phyloP scores from a whole-genome alignment of 2,888 invertebrate species.

The Margaritifera margaritifera region DNA sequence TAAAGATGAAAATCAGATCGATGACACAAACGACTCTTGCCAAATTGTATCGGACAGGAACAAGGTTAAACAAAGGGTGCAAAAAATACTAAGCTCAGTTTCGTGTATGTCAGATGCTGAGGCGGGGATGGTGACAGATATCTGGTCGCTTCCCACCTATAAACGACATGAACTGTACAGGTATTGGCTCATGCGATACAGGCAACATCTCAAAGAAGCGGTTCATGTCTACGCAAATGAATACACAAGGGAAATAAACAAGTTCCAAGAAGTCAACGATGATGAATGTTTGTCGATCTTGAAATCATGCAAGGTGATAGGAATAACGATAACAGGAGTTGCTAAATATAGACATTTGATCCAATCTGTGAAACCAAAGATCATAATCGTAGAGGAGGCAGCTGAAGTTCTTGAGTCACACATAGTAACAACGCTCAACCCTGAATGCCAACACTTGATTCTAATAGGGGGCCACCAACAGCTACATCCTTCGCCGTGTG shows the following conservation, averaged over 20 bases:
- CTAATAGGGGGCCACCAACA: slow-evolving; percentile 90
- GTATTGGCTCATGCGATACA: slow-evolving; percentile 64
- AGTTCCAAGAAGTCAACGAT: slow-evolving; percentile 38
- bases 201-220: slow-evolving; percentile 23
- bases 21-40: no score
- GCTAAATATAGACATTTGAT: slow-evolving; percentile 59
- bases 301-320: slow-evolving; percentile 52
- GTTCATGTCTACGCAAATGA: slow-evolving; percentile 26
- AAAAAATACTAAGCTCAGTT: no score
- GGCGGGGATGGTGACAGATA: slow-evolving; percentile 34
- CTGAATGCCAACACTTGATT: slow-evolving; percentile 84
- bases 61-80: no score
- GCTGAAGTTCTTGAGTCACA: slow-evolving; percentile 90
- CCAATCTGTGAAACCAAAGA: slow-evolving; percentile 64
- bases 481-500: slow-evolving; percentile 82
- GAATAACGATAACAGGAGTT: slow-evolving; percentile 71
- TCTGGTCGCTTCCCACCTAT: slow-evolving; percentile 52
- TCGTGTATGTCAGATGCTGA: slow-evolving; percentile 37
- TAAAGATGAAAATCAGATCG: no score
- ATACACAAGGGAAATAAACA: slow-evolving; percentile 33
- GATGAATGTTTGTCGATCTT: slow-evolving; percentile 53
- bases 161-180: slow-evolving; percentile 73
- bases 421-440: slow-evolving; percentile 83
- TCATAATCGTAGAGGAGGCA: slow-evolving; percentile 85
- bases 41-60: no score